phyloP scores from a whole-genome alignment of 1,140 invertebrate species.

The Ostrea denselamellosa region DNA sequence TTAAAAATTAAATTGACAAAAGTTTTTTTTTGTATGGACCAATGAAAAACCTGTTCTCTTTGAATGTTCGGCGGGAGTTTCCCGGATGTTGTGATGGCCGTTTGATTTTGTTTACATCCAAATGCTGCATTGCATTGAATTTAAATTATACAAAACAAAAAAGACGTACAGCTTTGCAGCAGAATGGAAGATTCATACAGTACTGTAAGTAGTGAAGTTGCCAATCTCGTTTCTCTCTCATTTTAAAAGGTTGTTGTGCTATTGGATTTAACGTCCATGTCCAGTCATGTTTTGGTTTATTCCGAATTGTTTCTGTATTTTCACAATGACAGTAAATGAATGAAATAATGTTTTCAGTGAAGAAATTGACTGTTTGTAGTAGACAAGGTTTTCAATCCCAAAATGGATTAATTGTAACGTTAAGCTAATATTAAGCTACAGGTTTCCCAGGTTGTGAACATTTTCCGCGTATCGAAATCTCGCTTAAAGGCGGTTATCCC shows the following conservation, averaged over 20 bases:
- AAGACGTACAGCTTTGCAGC: not conserved
- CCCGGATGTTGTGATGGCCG: slow-evolving; percentile 51
- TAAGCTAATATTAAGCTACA: too few species aligned
- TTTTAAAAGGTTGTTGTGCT: too few species aligned
- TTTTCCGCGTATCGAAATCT: too few species aligned
- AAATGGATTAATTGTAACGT: too few species aligned
- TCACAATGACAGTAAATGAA: too few species aligned
- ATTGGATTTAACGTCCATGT: not conserved
- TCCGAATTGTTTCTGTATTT: slow-evolving; percentile 2
- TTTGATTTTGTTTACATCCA: slow-evolving; percentile 43
- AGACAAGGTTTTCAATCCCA: too few species aligned
- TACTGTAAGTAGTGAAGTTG: not conserved
- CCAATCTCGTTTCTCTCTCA: too few species aligned
- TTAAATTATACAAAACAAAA: not conserved
- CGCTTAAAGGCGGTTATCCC: too few species aligned
- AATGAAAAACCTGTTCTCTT: slow-evolving; percentile 46
- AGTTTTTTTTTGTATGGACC: slow-evolving; percentile 27
- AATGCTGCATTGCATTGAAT: not conserved
- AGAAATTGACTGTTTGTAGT: too few species aligned
- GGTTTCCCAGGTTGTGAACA: too few species aligned
- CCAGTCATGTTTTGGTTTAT: not conserved
- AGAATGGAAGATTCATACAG: slow-evolving; percentile 36
- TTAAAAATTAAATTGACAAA: not conserved
- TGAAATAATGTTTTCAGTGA: too few species aligned
- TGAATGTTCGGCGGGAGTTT: slow-evolving; percentile 49